A percentile compares a stretch with the other conserved stretches of the same genome.
phyloP scores from a whole-genome alignment of 2,113 vertebrate genomes.

The Eleginops maclovinus region DNA sequence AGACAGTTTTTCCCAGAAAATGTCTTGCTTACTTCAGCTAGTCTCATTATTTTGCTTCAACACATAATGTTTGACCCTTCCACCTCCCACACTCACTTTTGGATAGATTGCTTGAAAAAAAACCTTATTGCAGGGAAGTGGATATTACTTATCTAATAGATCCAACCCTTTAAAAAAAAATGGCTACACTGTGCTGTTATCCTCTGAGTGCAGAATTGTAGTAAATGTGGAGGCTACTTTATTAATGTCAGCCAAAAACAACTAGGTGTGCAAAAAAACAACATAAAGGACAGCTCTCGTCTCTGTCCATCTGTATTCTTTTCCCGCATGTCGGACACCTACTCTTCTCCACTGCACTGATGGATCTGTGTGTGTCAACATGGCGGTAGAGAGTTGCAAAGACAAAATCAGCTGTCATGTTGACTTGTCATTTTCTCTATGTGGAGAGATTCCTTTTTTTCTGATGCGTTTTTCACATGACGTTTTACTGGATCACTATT shows the following conservation, averaged over 20 bases:
- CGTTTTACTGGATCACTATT: not conserved
- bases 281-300: not conserved
- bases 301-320: slow-evolving; percentile 23
- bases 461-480: not conserved
- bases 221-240: slow-evolving; percentile 41
- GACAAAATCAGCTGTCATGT: slow-evolving; percentile 37
- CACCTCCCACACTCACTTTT: not conserved
- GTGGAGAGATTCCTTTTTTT: not conserved
- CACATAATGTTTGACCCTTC: slow-evolving; percentile 1
- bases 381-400: slow-evolving; percentile 11
- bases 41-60: slow-evolving; percentile 21
- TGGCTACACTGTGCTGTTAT: not conserved
- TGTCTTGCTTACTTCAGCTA: not conserved
- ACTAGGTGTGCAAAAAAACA: not conserved
- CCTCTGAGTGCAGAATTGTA: not conserved
- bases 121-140: not conserved
- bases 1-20: not conserved
- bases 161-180: not conserved
- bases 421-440: slow-evolving; percentile 29
- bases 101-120: not conserved
- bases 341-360: slow-evolving; percentile 24
- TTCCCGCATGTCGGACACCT: not conserved
- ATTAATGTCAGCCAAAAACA: slow-evolving; percentile 29
- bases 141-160: not conserved
- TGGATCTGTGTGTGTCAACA: slow-evolving; percentile 32